Evolutionary conservation across 2,888 invertebrate species (phyloP), one percentile per base, ranked within the genome.

Genomic region (Pachymerium ferrugineum): DNA sequence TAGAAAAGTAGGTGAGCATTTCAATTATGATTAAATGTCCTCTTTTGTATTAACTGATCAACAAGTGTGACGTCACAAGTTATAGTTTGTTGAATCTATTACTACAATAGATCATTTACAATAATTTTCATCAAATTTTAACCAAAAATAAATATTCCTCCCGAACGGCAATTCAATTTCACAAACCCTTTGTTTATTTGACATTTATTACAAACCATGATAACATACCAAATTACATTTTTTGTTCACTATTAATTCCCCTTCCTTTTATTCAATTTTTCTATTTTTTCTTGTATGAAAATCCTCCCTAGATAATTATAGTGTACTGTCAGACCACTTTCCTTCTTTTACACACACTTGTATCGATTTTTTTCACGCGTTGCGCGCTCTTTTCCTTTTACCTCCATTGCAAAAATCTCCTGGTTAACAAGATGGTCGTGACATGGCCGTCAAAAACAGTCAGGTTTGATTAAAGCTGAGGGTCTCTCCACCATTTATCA

Each of bases 361-460:
- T 54, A 54, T 54, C 47, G 47, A 54, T 54, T 54, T 54, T 54
- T 54, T 54, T 54, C 19, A n/a, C n/a, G n/a, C n/a, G n/a, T n/a
- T n/a, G n/a, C 47, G 3, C 38, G 16, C 38, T 38, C 38, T 38
- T 38, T 14, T 16, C 16, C 3, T 38, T 16, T 62, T 62, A 25
- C 28, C 12, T 62, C 2, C 28, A 62, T 62, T 62, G 62, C 62
- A 62, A 62, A 54, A 62, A 62, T 62, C 22, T 62, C 62, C n/a
- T 25, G 28, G 62, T 62, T 62, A 62, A 62, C 62, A 62, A 62
- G 62, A 62, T 62, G 62, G 62, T 62, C 62, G 62, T 62, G 62
- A 62, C 62, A 62, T 62, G 62, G 62, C 62, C 62, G 62, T 62
- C 62, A 62, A 62, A 62, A 62, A 62, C 62, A 25, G 62, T 28